phyloP scores from a whole-genome alignment of 2,888 invertebrate species.

The Ganaspis brasiliensis region DNA sequence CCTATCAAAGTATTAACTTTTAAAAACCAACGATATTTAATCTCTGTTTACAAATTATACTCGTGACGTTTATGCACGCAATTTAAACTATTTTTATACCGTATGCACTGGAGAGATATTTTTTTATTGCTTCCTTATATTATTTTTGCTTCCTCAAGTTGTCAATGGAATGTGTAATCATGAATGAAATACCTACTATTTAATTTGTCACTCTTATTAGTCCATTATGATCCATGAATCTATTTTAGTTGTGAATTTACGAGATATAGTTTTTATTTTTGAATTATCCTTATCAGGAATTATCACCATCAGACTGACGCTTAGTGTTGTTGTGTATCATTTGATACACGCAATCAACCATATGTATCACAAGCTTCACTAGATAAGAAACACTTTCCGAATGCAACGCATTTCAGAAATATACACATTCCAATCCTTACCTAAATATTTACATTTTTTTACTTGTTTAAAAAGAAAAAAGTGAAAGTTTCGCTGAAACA shows the following conservation, averaged over 20 bases:
- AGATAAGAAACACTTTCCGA: conserved; percentile 9
- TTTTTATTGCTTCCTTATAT: not conserved
- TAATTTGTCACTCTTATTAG: too few species aligned
- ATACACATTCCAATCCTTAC: not conserved
- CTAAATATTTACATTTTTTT: conserved; percentile 1
- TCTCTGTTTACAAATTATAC: not conserved
- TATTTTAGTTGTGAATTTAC: too few species aligned
- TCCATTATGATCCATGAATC: too few species aligned
- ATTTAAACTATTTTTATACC: not conserved
- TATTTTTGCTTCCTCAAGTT: too few species aligned
- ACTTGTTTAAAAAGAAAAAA: not conserved
- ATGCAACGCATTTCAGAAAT: not conserved
- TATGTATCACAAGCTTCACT: not conserved
- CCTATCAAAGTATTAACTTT: conserved; percentile 31
- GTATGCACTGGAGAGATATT: not conserved
- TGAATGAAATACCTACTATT: too few species aligned
- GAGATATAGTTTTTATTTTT: too few species aligned
- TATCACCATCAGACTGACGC: conserved; percentile 13
- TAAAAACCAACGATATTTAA: not conserved
- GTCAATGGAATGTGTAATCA: too few species aligned
- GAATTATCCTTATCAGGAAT: not conserved
- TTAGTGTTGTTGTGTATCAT: conserved; percentile 4
- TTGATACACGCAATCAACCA: conserved; percentile 20
- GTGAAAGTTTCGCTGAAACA: not conserved
- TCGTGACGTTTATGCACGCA: not conserved